Conservation (phyloP, 2,888 invertebrate species). For the Anorthoa munda region DNA sequence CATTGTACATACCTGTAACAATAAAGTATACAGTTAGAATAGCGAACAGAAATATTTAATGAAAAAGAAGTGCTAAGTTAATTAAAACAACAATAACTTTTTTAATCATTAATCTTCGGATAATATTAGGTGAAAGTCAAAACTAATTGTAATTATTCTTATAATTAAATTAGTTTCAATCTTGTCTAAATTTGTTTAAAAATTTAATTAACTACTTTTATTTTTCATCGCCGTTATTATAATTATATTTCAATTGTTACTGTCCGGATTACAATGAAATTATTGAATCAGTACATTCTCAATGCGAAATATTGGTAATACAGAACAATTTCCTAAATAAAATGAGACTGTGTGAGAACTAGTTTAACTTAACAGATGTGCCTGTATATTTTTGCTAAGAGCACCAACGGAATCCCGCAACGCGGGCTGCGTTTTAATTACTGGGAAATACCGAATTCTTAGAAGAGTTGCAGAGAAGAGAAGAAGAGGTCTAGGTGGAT, state of each 20-base stretch:
- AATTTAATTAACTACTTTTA: conserved; percentile 4
- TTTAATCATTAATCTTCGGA: conserved; percentile 25
- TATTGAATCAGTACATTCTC: background rate
- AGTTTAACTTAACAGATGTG: background rate
- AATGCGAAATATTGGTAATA: no score
- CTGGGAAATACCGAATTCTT: background rate
- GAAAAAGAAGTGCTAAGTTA: conserved; percentile 18
- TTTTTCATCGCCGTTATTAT: background rate
- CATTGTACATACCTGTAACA: conserved; percentile 69
- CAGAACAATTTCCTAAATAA: background rate
- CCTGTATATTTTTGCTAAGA: background rate
- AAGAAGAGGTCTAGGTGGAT: no score
- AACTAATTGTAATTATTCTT: conserved; percentile 11
- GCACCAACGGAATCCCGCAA: background rate
- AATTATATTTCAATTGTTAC: conserved; percentile 12
- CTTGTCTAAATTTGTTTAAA: conserved; percentile 12
- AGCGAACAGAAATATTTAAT: background rate
- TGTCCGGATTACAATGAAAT: background rate
- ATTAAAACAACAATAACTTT: conserved; percentile 43
- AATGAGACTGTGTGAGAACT: background rate
- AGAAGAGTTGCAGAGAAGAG: no score
- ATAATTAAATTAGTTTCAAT: conserved; percentile 24
- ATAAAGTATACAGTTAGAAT: conserved; percentile 37
- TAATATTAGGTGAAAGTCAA: conserved; percentile 19
- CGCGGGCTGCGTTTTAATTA: background rate